Evolutionary conservation across 2,888 invertebrate genomes (phyloP), one percentile per base, ranked within the genome.

Genomic region (Thymelicus sylvestris): DNA sequence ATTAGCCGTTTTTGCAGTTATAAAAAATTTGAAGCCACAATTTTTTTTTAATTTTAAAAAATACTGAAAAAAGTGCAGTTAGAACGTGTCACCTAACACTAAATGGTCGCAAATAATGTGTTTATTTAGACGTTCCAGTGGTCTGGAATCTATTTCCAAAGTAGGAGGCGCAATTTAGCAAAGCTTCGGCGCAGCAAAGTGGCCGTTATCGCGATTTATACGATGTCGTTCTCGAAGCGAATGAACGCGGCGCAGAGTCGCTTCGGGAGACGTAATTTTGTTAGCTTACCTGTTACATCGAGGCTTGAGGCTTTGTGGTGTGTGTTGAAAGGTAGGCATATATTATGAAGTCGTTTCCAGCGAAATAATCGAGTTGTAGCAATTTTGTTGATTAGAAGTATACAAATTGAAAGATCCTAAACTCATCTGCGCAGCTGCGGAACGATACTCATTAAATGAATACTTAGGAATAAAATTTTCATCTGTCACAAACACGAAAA

Each of bases 141-240:
- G 47, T 55, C 38, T 38, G 57, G 63, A 68, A 68, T 68, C 68
- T 55, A 68, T 68, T 68, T 47, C 15, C 38, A 55, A 47, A 63
- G 63, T 52, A 24, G 52, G 52, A 57, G 68, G 47, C 55, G 57
- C 68, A 68, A 68, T 68, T 68, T 63, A 57, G 57, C 13, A 47
- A 63, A 57, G 68, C 68, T 68, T 68, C 68, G 68, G 57, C 61
- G 38, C 55, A 68, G 52, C 68, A 31, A 68, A 68, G 63, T 68
- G 68, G 68, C 68, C 68, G 68, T 68, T 68, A 68, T 44, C 68
- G 55, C 67, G 67, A 68, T 68, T 68, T 68, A 68, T 68, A 62
- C 61, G 67, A 68, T 44, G 44, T 31, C 62, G 52, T 50, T 44
- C 52, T 68, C 31, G 41, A 62, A 52, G 52, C 61, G 61, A 62